Percentiles rank a stretch among this genome's conserved stretches.
phyloP scores from a whole-genome alignment of 2,797 vertebrate genomes.

The Anguilla megastoma region DNA sequence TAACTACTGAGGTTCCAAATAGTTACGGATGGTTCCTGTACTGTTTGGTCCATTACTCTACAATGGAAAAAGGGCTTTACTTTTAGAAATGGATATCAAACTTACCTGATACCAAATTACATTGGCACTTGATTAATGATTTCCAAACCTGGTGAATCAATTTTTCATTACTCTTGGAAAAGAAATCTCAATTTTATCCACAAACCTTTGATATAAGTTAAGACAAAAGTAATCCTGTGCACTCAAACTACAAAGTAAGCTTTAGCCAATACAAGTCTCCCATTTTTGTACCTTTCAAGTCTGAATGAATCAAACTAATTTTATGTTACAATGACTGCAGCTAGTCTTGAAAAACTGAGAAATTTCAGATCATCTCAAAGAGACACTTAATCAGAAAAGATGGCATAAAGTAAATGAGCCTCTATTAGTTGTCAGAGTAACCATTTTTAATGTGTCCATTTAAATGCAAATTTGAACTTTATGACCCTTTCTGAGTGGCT shows the following conservation, averaged over 20 bases:
- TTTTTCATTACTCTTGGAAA: no score
- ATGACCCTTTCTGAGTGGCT: slow-evolving; percentile 29
- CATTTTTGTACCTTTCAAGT: background rate
- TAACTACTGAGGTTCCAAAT: no score
- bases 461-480: slow-evolving; percentile 50
- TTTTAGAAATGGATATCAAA: no score
- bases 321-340: background rate
- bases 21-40: no score
- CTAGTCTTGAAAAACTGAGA: background rate
- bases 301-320: background rate
- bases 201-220: no score
- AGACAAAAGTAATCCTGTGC: background rate
- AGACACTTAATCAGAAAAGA: slow-evolving; percentile 26
- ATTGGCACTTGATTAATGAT: no score
- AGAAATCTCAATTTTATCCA: no score
- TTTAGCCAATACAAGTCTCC: background rate
- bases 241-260: background rate
- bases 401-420: slow-evolving; percentile 37
- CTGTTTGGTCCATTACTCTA: no score
- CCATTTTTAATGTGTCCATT: slow-evolving; percentile 44
- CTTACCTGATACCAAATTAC: no score
- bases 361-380: background rate
- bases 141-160: no score
- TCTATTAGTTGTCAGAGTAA: slow-evolving; percentile 39
- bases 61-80: no score